These are phyloP conservation scores for Pardalotus punctatus DNA, from an alignment of 2,113 vertebrate species.

Conservation along the genomic window DNA sequence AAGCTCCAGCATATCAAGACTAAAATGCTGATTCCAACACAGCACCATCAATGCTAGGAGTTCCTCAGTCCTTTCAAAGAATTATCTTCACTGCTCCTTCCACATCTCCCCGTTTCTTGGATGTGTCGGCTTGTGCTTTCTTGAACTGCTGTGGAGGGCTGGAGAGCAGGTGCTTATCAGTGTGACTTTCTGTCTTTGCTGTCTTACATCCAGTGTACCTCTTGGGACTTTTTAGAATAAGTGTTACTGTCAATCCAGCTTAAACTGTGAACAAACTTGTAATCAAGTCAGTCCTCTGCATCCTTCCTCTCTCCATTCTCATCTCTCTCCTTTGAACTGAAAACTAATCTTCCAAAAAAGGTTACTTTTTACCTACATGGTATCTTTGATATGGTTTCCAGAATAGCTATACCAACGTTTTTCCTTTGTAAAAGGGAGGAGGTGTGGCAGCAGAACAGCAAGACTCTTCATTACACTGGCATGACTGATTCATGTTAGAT, in stretches of 20 bases:
- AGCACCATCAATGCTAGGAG: background rate
- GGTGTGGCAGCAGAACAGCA: background rate
- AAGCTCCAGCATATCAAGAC: background rate
- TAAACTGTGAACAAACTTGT: background rate
- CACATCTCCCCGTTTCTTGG: background rate
- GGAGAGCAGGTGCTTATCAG: background rate
- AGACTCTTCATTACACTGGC: background rate
- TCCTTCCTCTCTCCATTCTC: background rate
- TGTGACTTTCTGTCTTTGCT: background rate
- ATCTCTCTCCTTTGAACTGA: background rate
- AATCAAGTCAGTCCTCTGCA: background rate
- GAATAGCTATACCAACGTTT: background rate
- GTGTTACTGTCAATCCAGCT: background rate
- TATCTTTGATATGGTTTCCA: background rate
- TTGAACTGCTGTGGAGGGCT: background rate
- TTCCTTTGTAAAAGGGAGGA: background rate
- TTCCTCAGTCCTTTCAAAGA: background rate
- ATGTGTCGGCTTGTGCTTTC: background rate
- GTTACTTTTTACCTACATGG: background rate
- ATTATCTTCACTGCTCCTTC: background rate
- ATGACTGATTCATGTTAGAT: background rate
- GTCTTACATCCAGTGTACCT: background rate
- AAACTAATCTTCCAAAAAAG: background rate
- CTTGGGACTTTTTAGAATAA: background rate
- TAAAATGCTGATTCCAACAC: background rate